Percentiles rank a stretch among this genome's conserved stretches.
Conservation (phyloP, 2,113 vertebrate species). For the Pundamilia nyererei region DNA sequence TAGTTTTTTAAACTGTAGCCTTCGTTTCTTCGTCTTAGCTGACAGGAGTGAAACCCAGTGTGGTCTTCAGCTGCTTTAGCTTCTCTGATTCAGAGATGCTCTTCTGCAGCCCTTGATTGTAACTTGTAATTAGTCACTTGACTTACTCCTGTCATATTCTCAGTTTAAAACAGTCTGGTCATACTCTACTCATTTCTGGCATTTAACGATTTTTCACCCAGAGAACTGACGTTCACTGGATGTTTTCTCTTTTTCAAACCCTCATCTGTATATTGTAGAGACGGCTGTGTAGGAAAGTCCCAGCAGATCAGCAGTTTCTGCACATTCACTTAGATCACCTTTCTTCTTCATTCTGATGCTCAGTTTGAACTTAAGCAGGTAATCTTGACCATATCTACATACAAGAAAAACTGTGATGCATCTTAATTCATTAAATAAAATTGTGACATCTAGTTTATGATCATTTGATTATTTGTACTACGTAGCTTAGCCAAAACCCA, state of each 20-base stretch:
- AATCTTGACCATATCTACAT: not conserved
- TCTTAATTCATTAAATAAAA: not conserved
- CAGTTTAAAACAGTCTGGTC: not conserved
- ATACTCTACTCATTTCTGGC: not conserved
- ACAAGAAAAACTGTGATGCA: not conserved
- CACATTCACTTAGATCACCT: not conserved
- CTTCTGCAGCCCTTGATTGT: too few relatives aligned
- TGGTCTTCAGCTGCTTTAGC: too few relatives aligned
- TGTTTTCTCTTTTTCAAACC: not conserved
- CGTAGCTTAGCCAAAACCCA: not conserved
- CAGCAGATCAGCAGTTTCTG: not conserved
- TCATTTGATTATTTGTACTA: not conserved
- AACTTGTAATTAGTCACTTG: too few relatives aligned
- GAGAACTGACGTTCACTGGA: not conserved
- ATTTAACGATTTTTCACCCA: not conserved
- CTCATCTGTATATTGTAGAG: not conserved
- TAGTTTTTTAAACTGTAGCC: not conserved
- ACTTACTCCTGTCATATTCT: too few relatives aligned
- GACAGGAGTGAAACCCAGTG: too few relatives aligned
- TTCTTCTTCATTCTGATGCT: not conserved
- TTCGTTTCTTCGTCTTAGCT: too few relatives aligned
- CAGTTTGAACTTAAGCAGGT: not conserved
- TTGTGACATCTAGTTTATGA: not conserved
- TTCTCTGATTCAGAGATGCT: too few relatives aligned
- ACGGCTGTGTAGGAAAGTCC: not conserved